phyloP scores from a whole-genome alignment of 2,888 invertebrate genomes.

The Exocentrus adspersus region DNA sequence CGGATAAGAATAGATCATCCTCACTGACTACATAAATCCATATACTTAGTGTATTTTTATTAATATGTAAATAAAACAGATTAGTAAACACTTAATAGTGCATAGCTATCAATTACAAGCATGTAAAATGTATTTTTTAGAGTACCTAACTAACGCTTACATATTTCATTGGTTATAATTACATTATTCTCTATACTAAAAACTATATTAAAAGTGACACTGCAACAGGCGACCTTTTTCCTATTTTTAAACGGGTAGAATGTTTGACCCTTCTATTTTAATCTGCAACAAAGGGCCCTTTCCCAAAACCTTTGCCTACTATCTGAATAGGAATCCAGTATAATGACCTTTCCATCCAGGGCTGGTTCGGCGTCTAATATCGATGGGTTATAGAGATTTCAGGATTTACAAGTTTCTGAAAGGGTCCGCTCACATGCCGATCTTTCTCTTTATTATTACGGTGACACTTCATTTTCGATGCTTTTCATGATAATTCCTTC shows the following conservation, averaged over 20 bases:
- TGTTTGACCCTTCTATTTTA: slow-evolving; percentile 26
- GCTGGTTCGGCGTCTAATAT: slow-evolving; percentile 42
- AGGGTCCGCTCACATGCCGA: slow-evolving; percentile 45
- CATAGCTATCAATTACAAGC: too few relatives aligned
- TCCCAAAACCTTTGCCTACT: slow-evolving; percentile 13
- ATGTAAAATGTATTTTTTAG: too few relatives aligned
- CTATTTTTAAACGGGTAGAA: slow-evolving; percentile 1
- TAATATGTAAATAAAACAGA: too few relatives aligned
- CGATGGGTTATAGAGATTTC: slow-evolving; percentile 46
- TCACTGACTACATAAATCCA: too few relatives aligned
- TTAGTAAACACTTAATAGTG: too few relatives aligned
- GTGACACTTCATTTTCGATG: slow-evolving; percentile 46
- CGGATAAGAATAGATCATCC: too few relatives aligned
- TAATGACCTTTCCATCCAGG: slow-evolving; percentile 39
- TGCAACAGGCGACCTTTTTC: neutral
- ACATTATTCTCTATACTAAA: neutral
- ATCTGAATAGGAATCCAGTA: slow-evolving; percentile 40
- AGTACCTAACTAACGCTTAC: too few relatives aligned
- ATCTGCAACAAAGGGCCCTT: slow-evolving; percentile 22
- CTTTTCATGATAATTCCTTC: slow-evolving; percentile 18
- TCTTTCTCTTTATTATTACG: slow-evolving; percentile 50
- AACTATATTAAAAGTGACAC: neutral
- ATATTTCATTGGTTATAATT: too few relatives aligned
- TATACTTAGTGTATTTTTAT: too few relatives aligned
- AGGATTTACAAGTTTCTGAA: slow-evolving; percentile 46